Conservation (phyloP, 1,140 invertebrate genomes). For the Cylas formicarius region DNA sequence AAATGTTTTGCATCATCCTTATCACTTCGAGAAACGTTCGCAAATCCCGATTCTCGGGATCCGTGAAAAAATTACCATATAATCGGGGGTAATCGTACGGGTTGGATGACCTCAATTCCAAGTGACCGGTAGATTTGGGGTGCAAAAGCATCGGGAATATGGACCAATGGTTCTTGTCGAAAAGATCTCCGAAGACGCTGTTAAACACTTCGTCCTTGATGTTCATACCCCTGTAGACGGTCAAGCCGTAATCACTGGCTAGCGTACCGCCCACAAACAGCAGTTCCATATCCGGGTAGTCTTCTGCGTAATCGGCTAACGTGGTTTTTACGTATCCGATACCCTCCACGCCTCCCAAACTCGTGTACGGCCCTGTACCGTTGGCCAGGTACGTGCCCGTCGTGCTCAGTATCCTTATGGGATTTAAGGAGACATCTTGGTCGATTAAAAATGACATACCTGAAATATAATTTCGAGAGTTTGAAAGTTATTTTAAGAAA, state of each 20-base stretch:
- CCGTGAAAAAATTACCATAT: constrained; percentile 54
- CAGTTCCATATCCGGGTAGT: constrained; percentile 56
- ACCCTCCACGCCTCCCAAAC: constrained; percentile 46
- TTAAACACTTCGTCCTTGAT: constrained; percentile 31
- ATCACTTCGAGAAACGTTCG: constrained; percentile 27
- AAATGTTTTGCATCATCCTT: constrained; percentile 21
- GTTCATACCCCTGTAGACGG: constrained; percentile 23
- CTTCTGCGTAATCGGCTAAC: constrained; percentile 40
- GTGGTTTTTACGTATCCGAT: constrained; percentile 48
- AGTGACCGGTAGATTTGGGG: constrained; percentile 63
- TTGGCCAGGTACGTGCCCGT: constrained; percentile 13
- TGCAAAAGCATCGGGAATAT: constrained; percentile 64
- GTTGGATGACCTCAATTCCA: constrained; percentile 60
- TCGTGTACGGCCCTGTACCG: constrained; percentile 36
- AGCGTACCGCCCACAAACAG: constrained; percentile 43
- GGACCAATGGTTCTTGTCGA: constrained; percentile 55
- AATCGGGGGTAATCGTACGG: constrained; percentile 63
- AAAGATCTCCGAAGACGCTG: constrained; percentile 29
- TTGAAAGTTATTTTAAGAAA: constrained; percentile 59
- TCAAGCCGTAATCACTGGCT: constrained; percentile 31
- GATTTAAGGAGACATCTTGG: constrained; percentile 11
- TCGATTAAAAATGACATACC: constrained; percentile 74
- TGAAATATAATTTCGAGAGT: constrained; percentile 70
- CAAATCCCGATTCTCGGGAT: constrained; percentile 46
- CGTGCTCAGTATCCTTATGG: not conserved